Evolutionary conservation across 1,140 invertebrate genomes (phyloP), one percentile per base, ranked within the genome.

Genomic region (Saccostrea echinata): DNA sequence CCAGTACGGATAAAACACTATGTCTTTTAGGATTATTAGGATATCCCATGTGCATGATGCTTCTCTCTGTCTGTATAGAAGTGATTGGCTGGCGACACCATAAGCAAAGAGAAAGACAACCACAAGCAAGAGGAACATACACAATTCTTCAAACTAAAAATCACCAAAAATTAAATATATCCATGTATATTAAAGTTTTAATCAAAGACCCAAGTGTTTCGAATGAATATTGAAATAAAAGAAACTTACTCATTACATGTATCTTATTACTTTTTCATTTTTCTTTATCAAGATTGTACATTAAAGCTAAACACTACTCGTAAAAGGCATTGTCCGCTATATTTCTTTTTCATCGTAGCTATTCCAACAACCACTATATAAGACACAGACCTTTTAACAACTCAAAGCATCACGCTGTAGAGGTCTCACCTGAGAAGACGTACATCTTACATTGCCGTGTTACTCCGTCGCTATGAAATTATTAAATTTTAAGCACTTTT

Each of bases 1-100:
- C 95, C 95, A 96, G 88, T 96, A 96, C 0, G 95, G 95, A 57
- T 92, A 94, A 84, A 95, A 95, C 13, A 95, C 61, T 30, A 96
- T 92, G 86, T 95, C 94, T 35, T 92, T 93, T 2, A 95, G 86
- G 21, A 95, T 91, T 18, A 90, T 87, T 85, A 43, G 6, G 43
- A 43, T 43, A 43, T 43, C 43, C 43, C 4, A 2, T 43, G 9
- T 43, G 4, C 90, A 93, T 57, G 91, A 90, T 6, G 91, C 88
- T 27, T 92, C 68, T 68, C 93, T 84, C 30, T 93, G 86, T 27
- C 93, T 90, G 88, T 95, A 94, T 30, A 95, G 86, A 51, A 95
- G 90, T 0, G 94, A 93, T 84, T 95, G 95, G 80, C 93, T 93
- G 21, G 94, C 92, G 1, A 95, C 93, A 4, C 95, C 95, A 87